These are phyloP conservation scores for Charanyca ferruginea DNA, from an alignment of 2,888 invertebrate genomes.

Conservation along the genomic window DNA sequence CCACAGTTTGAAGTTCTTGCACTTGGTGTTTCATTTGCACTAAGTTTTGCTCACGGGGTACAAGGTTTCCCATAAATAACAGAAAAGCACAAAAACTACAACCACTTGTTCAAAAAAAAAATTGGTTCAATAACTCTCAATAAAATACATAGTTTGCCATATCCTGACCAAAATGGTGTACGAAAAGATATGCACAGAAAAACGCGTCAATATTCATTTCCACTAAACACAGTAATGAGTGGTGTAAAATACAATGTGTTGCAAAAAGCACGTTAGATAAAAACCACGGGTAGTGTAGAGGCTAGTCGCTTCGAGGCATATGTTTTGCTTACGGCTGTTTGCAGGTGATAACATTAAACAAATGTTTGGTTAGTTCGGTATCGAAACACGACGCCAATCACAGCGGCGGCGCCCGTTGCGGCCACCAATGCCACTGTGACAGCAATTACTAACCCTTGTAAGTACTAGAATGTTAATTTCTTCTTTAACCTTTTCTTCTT, in stretches of 20 bases:
- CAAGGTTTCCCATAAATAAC: neutral
- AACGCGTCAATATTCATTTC: neutral
- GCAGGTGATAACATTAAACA: conserved; percentile 90
- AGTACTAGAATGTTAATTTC: conserved; percentile 70
- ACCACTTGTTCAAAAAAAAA: neutral
- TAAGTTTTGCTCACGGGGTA: conserved; percentile 11
- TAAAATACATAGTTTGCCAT: neutral
- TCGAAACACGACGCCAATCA: conserved; percentile 77
- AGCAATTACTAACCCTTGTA: conserved; percentile 80
- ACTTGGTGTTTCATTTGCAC: conserved; percentile 27
- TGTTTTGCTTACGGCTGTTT: conserved; percentile 86
- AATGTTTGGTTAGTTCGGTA: conserved; percentile 91
- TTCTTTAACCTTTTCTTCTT: conserved; percentile 41
- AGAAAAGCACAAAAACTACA: conserved; percentile 4
- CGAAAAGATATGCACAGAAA: neutral
- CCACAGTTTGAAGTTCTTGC: neutral
- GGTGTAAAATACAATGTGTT: conserved; percentile 3
- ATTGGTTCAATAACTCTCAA: neutral
- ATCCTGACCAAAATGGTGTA: neutral
- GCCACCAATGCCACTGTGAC: conserved; percentile 77
- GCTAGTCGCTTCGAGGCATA: conserved; percentile 83
- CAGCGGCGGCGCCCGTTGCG: conserved; percentile 38
- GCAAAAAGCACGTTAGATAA: conserved; percentile 36
- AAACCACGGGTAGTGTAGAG: conserved; percentile 70
- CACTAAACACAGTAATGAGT: neutral